Evolutionary conservation across 2,113 vertebrate genomes (phyloP).

Genomic region (Tetrao urogallus): DNA sequence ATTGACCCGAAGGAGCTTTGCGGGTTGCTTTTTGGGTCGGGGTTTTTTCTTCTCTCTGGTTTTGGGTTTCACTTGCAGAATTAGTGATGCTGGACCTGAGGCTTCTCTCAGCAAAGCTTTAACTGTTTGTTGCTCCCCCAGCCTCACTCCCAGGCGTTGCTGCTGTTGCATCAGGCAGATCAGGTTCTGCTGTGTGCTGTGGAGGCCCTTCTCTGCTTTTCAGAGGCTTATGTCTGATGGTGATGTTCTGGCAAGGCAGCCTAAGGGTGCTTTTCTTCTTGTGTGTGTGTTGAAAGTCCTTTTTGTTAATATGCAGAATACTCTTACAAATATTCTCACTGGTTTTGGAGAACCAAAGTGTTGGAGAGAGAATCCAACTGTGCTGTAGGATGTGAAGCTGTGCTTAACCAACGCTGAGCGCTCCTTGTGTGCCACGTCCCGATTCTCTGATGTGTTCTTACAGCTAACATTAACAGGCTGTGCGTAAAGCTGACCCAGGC

Average conservation of each 20-base stretch:
- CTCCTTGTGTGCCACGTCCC: background rate
- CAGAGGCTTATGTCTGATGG: background rate
- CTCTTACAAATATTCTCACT: background rate
- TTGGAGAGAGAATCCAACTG: background rate
- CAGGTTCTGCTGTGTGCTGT: background rate
- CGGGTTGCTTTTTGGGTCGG: background rate
- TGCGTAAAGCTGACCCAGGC: background rate
- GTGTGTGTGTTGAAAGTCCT: background rate
- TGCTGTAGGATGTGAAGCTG: background rate
- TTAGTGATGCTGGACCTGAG: background rate
- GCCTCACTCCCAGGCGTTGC: background rate
- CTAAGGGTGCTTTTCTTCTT: background rate
- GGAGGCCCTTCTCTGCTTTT: background rate
- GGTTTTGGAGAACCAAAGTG: background rate
- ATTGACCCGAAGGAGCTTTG: accelerated
- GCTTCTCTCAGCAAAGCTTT: background rate
- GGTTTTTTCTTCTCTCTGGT: accelerated
- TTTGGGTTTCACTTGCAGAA: accelerated
- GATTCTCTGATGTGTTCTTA: background rate
- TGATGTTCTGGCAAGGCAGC: background rate
- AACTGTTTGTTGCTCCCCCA: background rate
- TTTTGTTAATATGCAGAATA: background rate
- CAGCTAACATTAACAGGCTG: background rate
- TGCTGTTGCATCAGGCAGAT: background rate
- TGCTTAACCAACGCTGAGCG: background rate